These are phyloP conservation scores for Salpingus planirostris DNA, from an alignment of 2,888 invertebrate species.

Conservation along the genomic window DNA sequence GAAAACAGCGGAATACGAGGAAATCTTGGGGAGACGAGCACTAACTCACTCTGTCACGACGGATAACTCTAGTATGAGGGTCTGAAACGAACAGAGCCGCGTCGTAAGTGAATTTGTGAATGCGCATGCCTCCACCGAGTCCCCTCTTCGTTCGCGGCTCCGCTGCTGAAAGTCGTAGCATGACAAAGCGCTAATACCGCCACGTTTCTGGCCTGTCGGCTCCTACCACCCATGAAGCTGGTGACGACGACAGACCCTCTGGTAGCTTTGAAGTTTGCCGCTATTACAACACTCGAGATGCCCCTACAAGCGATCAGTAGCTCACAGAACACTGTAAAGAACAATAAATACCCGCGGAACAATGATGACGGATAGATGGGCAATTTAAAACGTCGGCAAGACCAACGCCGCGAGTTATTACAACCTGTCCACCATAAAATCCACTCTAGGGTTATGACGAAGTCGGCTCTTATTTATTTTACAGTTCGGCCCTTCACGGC, in stretches of 20 bases:
- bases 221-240: slow-evolving; percentile 45
- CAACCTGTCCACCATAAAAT: too few species aligned
- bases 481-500: slow-evolving; percentile 30
- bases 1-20: too few species aligned
- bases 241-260: slow-evolving; percentile 44
- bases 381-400: too few species aligned
- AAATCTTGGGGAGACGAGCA: too few species aligned
- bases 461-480: slow-evolving; percentile 37
- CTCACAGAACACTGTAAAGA: slow-evolving; percentile 27
- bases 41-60: slow-evolving; percentile 15
- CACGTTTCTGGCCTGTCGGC: slow-evolving; percentile 41
- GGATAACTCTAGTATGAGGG: slow-evolving; percentile 23
- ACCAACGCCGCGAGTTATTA: too few species aligned
- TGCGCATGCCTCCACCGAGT: slow-evolving; percentile 24
- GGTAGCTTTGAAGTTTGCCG: slow-evolving; percentile 39
- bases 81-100: slow-evolving; percentile 12
- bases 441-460: too few species aligned
- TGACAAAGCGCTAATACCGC: slow-evolving; percentile 45
- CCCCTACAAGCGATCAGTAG: slow-evolving; percentile 38
- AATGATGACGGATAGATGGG: too few species aligned
- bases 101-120: too few species aligned
- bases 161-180: slow-evolving; percentile 25
- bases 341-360: not conserved
- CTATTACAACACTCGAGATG: too few species aligned
- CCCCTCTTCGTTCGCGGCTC: slow-evolving; percentile 16